Conservation (phyloP, 2,888 invertebrate genomes). For the Ectemnius lituratus region DNA sequence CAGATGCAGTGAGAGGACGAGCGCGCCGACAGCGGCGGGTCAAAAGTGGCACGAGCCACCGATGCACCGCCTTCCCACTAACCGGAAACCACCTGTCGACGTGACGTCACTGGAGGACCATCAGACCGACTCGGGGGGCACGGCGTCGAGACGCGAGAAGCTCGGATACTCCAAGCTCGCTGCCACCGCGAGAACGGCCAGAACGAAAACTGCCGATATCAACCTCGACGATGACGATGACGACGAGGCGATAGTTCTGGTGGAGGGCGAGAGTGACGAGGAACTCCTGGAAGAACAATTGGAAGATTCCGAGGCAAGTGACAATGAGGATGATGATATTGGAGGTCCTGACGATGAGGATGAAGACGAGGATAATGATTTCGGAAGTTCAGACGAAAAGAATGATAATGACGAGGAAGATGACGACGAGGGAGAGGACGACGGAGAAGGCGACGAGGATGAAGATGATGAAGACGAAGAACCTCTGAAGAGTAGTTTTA, state of each 20-base stretch:
- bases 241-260: conserved; percentile 34
- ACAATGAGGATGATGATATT: conserved; percentile 9
- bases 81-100: conserved; percentile 66
- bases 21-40: conserved; percentile 31
- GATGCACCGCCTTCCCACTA: conserved; percentile 53
- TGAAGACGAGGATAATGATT: conserved; percentile 48
- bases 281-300: conserved; percentile 7
- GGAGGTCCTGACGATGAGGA: conserved; percentile 61
- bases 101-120: conserved; percentile 33
- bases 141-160: conserved; percentile 6
- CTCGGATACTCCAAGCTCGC: conserved; percentile 22
- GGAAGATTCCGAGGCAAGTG: conserved; percentile 13
- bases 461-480: background rate
- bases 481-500: conserved; percentile 48
- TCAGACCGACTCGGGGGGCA: conserved; percentile 27
- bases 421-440: conserved; percentile 44
- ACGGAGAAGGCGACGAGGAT: conserved; percentile 59
- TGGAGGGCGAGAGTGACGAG: conserved; percentile 32
- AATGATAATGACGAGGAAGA: conserved; percentile 49
- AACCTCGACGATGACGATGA: conserved; percentile 31
- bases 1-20: conserved; percentile 59
- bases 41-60: conserved; percentile 60
- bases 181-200: background rate
- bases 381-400: conserved; percentile 69
- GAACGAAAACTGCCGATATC: background rate